Base-by-base conservation (phyloP, 2,797 vertebrate genomes). In the Manis crassicaudata region DNA sequence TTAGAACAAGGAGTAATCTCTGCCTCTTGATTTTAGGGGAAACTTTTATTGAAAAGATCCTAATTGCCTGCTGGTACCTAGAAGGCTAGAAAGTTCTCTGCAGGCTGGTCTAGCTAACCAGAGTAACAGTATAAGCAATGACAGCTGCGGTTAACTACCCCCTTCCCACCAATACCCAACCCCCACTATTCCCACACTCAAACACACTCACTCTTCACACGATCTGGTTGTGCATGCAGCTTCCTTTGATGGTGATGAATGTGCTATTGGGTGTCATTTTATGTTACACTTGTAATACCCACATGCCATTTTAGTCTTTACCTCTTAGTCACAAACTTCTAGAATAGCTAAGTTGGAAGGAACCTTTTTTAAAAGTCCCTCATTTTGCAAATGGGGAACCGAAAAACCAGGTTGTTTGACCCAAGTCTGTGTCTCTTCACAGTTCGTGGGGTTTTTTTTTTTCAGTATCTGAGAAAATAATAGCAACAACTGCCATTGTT, bases 381-480 rank as follows among this genome's bases (percentile, higher is more conserved):
- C 27, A 0, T 88, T 96, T 94, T 96, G 83, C 76, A 93, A 75
- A 95, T n/a, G 35, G 40, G 89, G 88, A 95, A 93, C 92, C 72
- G 84, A 93, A 93, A 95, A 43, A 46, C 6, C 10, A 72, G 84
- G 23, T 60, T 62, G 65, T 73, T 46, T 20, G 50, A 92, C 29
- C 50, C 32, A 68, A 82, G 29, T 43, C 32, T 27, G 54, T 52
- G 46, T 56, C 83, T 37, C 8, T 63, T 72, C 35, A 73, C 50
- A 88, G 67, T 56, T 88, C 29, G 23, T 50, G 25, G 2, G 25
- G 2, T 21, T 32, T 56, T 72, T 73, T 17, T 54, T 54, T 52
- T 58, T 16, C 18, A 50, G 7, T 46, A 23, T 81, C 29, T 80
- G 75, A 87, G 43, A 79, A 83, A 65, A 62, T 37, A 81, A 90